Conservation (phyloP, 1,140 invertebrate species). For the Eciton burchellii region DNA sequence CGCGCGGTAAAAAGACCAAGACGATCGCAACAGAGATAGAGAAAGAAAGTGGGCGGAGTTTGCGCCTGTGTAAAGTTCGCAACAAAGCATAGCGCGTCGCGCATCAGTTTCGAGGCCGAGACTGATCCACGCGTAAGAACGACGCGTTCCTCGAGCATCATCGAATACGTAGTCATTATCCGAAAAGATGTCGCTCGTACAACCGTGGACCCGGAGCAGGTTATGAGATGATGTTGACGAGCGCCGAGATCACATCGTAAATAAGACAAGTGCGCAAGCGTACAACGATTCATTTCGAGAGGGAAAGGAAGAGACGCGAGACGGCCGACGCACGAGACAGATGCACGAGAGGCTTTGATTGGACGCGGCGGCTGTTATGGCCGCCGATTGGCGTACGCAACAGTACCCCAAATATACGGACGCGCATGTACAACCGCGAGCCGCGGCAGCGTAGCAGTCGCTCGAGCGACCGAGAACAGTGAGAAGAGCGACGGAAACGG, state of each 20-base stretch:
- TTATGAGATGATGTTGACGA: slow-evolving; percentile 43
- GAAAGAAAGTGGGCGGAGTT: slow-evolving; percentile 73
- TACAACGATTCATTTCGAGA: slow-evolving; percentile 4
- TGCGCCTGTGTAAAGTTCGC: slow-evolving; percentile 48
- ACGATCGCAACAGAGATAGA: slow-evolving; percentile 11
- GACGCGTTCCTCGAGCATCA: not conserved
- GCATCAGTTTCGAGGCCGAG: not conserved
- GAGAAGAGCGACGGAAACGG: slow-evolving; percentile 80
- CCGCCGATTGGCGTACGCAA: slow-evolving; percentile 73
- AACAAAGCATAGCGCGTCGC: slow-evolving; percentile 1
- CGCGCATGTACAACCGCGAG: slow-evolving; percentile 53
- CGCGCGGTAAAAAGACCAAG: not conserved
- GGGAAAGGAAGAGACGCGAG: slow-evolving; percentile 30
- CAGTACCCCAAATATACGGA: slow-evolving; percentile 46
- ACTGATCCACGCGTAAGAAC: too few species aligned
- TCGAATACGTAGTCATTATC: not conserved
- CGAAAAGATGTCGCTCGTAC: not conserved
- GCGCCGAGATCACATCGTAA: slow-evolving; percentile 44
- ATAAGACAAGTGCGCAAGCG: slow-evolving; percentile 68
- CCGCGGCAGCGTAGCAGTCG: slow-evolving; percentile 74
- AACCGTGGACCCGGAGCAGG: slow-evolving; percentile 22
- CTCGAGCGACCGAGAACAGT: slow-evolving; percentile 78
- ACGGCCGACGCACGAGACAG: slow-evolving; percentile 22
- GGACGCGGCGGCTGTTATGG: slow-evolving; percentile 74
- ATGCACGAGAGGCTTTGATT: slow-evolving; percentile 71